Conservation (phyloP, 2,888 invertebrate species). For the Apodemia hepburni region DNA sequence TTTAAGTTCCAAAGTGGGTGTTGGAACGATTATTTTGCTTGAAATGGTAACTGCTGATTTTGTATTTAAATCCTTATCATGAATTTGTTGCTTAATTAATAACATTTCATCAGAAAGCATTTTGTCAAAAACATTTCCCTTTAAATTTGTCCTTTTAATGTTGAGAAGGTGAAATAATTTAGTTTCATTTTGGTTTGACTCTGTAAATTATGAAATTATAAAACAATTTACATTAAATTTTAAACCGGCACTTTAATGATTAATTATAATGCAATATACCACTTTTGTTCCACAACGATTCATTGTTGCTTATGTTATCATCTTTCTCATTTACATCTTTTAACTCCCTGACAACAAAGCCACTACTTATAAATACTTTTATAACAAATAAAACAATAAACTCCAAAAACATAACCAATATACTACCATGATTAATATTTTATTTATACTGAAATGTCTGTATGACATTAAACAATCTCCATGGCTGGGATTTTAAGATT, state of each 20-base stretch:
- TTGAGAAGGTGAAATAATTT: neutral
- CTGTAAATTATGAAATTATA: neutral
- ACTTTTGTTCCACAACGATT: neutral
- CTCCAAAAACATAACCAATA: slow-evolving; percentile 57
- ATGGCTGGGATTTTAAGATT: slow-evolving; percentile 36
- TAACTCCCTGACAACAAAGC: neutral
- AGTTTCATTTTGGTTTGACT: neutral
- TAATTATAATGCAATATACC: neutral
- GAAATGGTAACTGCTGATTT: slow-evolving; percentile 36
- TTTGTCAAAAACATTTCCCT: slow-evolving; percentile 54
- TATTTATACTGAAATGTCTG: neutral
- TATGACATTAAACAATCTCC: slow-evolving; percentile 35
- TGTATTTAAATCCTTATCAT: slow-evolving; percentile 42
- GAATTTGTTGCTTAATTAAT: slow-evolving; percentile 49
- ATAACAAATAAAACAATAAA: slow-evolving; percentile 55
- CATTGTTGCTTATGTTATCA: neutral
- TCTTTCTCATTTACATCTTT: slow-evolving; percentile 12
- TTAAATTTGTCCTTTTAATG: slow-evolving; percentile 39
- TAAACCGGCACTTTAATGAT: neutral
- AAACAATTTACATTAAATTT: neutral
- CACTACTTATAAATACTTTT: slow-evolving; percentile 40
- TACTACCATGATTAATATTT: slow-evolving; percentile 11
- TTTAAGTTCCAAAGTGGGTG: slow-evolving; percentile 49
- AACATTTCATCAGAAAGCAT: slow-evolving; percentile 60
- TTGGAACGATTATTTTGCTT: slow-evolving; percentile 38